Base-by-base conservation (phyloP, 2,888 invertebrate genomes). In the Mesorhabditis spiculigera region DNA sequence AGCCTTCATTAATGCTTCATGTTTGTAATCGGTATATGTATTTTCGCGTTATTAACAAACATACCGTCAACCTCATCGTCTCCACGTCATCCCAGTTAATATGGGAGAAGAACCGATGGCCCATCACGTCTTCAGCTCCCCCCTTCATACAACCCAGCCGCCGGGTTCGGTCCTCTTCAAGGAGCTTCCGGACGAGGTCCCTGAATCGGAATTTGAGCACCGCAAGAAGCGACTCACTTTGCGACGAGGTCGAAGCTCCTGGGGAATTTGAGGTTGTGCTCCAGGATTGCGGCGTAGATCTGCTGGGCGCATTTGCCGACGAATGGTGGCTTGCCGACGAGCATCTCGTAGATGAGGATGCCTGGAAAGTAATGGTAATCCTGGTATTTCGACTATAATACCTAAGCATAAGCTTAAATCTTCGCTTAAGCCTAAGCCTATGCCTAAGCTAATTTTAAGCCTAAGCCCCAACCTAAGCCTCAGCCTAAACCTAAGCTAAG, bases 81-180 rank as follows among this genome's bases (percentile, higher is more conserved):
- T 90, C 89, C 68, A 94, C 93, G 85, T 93, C 93, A 79, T 92
- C 91, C 96, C 96, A 97, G 87, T 93, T 92, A 79, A 94, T 90
- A 75, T 92, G 91, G 87, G 94, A 94, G 88, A 95, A 97, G 95
- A 95, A 97, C 85, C 94, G 90, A 88, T 97, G 96, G 86, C 92
- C 90, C 87, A 95, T 96, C 63, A 97, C 92, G 87, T 97, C 96
- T 84, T 94, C 94, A 28, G 94, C 92, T 44, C 95, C 95, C 87
- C 92, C 92, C 91, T 95, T 94, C 95, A 96, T 95, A 86, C 94
- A 95, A 64, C 96, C 96, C 76, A 97, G 90, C 83, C 96, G 90
- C 86, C 94, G 94, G 65, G 95, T 95, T 86, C 94, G 89, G 86
- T 97, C 96, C 82, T 93, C 93, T 62, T 93, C 92, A 75, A 97